These are phyloP conservation scores for Delichon dasypus DNA, from an alignment of 2,797 vertebrate species.

Conservation along the genomic window DNA sequence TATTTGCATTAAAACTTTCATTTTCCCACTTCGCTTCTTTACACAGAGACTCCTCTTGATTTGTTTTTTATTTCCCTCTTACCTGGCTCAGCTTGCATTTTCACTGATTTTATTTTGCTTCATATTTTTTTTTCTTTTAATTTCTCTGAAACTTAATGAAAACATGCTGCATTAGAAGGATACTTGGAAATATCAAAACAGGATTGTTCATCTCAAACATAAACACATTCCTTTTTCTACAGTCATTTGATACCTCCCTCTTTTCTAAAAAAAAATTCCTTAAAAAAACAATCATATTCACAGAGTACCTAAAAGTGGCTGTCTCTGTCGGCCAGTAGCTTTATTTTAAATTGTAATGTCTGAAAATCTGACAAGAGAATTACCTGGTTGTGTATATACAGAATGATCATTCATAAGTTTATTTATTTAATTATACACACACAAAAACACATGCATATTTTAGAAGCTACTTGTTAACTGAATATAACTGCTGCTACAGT, in stretches of 20 bases:
- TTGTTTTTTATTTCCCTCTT: not conserved
- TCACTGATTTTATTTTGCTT: not conserved
- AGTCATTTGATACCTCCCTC: not conserved
- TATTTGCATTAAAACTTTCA: conserved; percentile 26
- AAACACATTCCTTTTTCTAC: not conserved
- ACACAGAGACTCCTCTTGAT: conserved; percentile 4
- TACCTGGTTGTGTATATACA: not conserved
- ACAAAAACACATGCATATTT: not conserved
- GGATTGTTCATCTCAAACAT: conserved; percentile 8
- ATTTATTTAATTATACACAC: not conserved
- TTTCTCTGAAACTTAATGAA: not conserved
- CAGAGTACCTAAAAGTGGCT: not conserved
- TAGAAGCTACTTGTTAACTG: not conserved
- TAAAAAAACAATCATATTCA: not conserved
- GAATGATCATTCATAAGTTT: not conserved
- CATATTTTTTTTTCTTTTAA: not conserved
- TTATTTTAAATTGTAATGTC: not conserved
- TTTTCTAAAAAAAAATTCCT: not conserved
- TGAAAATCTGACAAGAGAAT: not conserved
- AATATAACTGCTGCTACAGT: not conserved
- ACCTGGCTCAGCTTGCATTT: not conserved
- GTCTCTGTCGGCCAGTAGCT: not conserved
- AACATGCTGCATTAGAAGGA: conserved; percentile 6
- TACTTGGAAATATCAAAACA: not conserved
- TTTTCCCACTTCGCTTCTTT: conserved; percentile 7